These are phyloP conservation scores for Brachionus rotundiformis DNA, from an alignment of 1,140 invertebrate species.

Conservation along the genomic window DNA sequence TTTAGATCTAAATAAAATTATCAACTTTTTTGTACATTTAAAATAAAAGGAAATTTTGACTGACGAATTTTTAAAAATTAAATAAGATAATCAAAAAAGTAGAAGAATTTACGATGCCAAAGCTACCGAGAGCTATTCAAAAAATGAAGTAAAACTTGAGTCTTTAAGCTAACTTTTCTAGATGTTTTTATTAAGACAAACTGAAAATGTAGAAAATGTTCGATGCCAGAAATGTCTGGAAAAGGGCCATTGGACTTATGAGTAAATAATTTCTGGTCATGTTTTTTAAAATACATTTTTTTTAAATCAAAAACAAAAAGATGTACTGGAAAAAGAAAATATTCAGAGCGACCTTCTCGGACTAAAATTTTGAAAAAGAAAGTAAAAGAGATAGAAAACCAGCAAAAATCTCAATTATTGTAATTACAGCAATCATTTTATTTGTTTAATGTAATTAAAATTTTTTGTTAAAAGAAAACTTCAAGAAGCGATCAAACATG, in stretches of 20 bases:
- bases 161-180: background rate
- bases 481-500: constrained; percentile 26
- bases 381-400: constrained; percentile 67
- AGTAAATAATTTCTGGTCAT: constrained; percentile 58
- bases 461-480: background rate
- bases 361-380: constrained; percentile 76
- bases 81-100: background rate
- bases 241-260: constrained; percentile 86
- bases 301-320: background rate
- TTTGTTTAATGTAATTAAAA: background rate
- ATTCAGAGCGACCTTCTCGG: constrained; percentile 76
- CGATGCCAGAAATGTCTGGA: constrained; percentile 87
- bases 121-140: constrained; percentile 22
- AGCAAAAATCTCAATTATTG: constrained; percentile 52
- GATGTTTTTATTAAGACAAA: background rate
- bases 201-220: constrained; percentile 63
- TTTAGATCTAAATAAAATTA: background rate
- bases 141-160: constrained; percentile 49
- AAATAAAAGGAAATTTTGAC: background rate
- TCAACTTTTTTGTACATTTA: background rate
- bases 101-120: constrained; percentile 5
- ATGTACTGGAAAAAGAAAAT: constrained; percentile 85
- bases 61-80: background rate
- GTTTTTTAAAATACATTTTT: background rate
- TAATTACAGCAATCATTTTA: background rate